Evolutionary conservation across 2,797 vertebrate species (phyloP).

Genomic region (Semaprochilodus insignis): DNA sequence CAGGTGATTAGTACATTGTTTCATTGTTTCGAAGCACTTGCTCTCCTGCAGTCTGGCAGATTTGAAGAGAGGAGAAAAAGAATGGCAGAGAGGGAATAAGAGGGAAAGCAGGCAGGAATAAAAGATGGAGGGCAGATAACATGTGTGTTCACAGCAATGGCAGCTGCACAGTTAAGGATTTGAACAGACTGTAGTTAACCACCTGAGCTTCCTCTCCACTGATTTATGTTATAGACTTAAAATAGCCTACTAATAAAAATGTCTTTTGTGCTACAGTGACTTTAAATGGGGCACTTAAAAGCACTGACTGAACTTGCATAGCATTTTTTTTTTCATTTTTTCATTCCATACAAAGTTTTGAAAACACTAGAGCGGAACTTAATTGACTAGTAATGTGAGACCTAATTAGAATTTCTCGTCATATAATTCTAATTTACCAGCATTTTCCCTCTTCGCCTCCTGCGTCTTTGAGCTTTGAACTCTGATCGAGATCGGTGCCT

Average conservation of each 20-base stretch:
- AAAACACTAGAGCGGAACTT: no score
- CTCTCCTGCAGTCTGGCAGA: slow-evolving; percentile 17
- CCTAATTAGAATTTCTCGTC: neutral
- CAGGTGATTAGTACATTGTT: slow-evolving; percentile 34
- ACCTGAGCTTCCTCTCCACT: neutral
- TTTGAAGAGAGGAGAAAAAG: slow-evolving; percentile 13
- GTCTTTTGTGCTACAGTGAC: neutral
- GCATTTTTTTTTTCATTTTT: slow-evolving; percentile 48
- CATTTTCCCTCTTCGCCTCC: neutral
- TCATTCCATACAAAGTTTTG: neutral
- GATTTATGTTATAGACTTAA: neutral
- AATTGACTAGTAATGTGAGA: neutral
- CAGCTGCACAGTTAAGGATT: neutral
- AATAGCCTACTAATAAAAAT: neutral
- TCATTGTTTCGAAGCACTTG: slow-evolving; percentile 25
- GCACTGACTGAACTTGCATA: neutral
- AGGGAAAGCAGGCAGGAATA: neutral
- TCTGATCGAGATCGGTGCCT: neutral
- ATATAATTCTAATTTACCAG: neutral
- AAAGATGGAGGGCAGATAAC: neutral
- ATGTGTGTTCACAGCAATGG: neutral
- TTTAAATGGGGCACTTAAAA: neutral
- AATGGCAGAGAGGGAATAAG: neutral
- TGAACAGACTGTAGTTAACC: neutral
- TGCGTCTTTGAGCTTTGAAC: neutral